Percentiles rank a stretch among this genome's conserved stretches.
These are phyloP conservation scores for Euleptes europaea DNA, from an alignment of 2,113 vertebrate species.

Conservation along the genomic window DNA sequence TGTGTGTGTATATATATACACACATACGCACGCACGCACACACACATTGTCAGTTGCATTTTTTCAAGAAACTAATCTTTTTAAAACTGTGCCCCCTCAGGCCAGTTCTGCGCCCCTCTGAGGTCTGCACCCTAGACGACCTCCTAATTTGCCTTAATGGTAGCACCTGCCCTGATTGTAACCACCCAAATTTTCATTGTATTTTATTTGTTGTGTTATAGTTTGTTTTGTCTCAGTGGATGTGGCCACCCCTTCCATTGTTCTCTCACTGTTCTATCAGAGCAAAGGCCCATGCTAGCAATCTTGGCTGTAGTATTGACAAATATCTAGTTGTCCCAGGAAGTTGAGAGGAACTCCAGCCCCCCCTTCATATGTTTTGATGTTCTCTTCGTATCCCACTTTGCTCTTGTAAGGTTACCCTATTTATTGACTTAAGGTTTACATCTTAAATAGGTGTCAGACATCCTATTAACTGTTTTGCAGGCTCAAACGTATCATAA, in stretches of 20 bases:
- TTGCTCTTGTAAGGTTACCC: neutral
- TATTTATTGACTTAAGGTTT: constrained; percentile 24
- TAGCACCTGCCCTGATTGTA: too few species aligned
- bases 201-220: constrained; percentile 22
- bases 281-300: neutral
- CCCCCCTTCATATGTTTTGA: neutral
- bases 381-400: neutral
- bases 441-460: neutral
- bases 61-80: too few species aligned
- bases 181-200: neutral
- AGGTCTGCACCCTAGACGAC: too few species aligned
- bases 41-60: too few species aligned
- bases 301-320: neutral
- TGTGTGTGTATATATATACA: too few species aligned
- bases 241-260: constrained; percentile 2
- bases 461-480: constrained; percentile 22
- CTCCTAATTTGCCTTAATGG: too few species aligned
- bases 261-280: neutral
- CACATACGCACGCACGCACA: too few species aligned
- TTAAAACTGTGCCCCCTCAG: too few species aligned
- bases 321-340: neutral
- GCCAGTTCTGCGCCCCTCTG: too few species aligned
- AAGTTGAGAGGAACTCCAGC: neutral
- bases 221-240: constrained; percentile 15
- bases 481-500: neutral